Conservation (phyloP, 2,888 invertebrate genomes). For the Deilephila porcellus region DNA sequence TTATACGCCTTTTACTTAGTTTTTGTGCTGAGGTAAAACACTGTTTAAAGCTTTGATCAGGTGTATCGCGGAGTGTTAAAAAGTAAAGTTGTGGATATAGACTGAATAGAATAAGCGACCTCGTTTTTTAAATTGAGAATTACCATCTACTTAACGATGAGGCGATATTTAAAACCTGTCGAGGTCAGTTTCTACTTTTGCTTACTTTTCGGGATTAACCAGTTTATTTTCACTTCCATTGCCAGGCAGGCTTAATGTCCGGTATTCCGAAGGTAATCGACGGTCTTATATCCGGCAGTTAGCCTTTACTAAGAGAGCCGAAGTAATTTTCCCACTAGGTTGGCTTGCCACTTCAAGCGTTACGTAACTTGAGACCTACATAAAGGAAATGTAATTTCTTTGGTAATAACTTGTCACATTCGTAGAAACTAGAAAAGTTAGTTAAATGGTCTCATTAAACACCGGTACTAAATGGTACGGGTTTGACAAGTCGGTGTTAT, state of each 20-base stretch:
- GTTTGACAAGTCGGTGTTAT: background rate
- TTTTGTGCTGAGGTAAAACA: background rate
- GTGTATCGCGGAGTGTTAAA: background rate
- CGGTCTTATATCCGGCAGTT: too few relatives aligned
- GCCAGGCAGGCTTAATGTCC: too few relatives aligned
- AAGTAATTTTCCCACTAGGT: background rate
- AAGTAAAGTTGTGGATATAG: background rate
- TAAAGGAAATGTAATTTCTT: constrained; percentile 9
- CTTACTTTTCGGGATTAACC: too few relatives aligned
- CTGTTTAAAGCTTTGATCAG: background rate
- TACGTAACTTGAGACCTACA: background rate
- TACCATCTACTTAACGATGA: too few relatives aligned
- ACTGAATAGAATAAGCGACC: too few relatives aligned
- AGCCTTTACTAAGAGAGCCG: too few relatives aligned
- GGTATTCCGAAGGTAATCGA: too few relatives aligned
- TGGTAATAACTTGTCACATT: constrained; percentile 9
- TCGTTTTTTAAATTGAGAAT: too few relatives aligned
- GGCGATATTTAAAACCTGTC: too few relatives aligned
- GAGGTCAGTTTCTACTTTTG: too few relatives aligned
- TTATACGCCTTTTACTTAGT: background rate
- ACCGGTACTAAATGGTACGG: background rate
- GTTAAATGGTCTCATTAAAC: background rate
- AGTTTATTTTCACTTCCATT: too few relatives aligned
- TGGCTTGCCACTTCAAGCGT: background rate
- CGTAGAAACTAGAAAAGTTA: constrained; percentile 13